These are phyloP conservation scores for Hirtodrosophila trivittata DNA, from an alignment of 2,888 invertebrate species.

Conservation along the genomic window DNA sequence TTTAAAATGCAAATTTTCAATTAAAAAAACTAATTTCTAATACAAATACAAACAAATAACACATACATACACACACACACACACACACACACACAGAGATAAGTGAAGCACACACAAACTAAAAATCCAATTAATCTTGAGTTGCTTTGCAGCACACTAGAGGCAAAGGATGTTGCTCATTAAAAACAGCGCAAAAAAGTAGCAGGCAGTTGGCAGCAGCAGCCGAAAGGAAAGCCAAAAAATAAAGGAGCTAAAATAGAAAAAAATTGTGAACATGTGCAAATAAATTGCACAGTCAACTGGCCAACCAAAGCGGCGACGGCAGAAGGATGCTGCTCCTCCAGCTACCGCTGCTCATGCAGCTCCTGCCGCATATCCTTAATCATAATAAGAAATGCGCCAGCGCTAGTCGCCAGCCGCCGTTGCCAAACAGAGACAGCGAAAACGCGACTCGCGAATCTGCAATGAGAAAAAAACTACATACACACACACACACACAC, in stretches of 20 bases:
- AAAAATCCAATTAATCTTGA: slow-evolving; percentile 76
- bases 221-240: slow-evolving; percentile 4
- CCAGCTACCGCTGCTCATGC: slow-evolving; percentile 41
- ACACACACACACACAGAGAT: slow-evolving; percentile 19
- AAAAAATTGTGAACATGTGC: slow-evolving; percentile 34
- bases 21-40: slow-evolving; percentile 75
- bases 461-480: slow-evolving; percentile 44
- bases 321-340: slow-evolving; percentile 30
- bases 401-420: slow-evolving; percentile 63
- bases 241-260: slow-evolving; percentile 18
- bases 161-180: slow-evolving; percentile 50
- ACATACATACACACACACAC: slow-evolving; percentile 21
- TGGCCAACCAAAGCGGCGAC: slow-evolving; percentile 55
- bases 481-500: slow-evolving; percentile 24
- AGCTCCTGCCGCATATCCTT: slow-evolving; percentile 63
- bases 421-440: slow-evolving; percentile 76
- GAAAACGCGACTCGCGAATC: slow-evolving; percentile 65
- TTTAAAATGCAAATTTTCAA: slow-evolving; percentile 53
- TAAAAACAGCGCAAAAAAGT: slow-evolving; percentile 57
- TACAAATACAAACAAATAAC: slow-evolving; percentile 67
- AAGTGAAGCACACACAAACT: slow-evolving; percentile 37
- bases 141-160: slow-evolving; percentile 56
- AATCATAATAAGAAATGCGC: slow-evolving; percentile 81
- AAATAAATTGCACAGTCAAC: slow-evolving; percentile 68
- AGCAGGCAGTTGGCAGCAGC: slow-evolving; percentile 58